phyloP scores from a whole-genome alignment of 2,113 vertebrate genomes.

The Cheilinus undulatus region DNA sequence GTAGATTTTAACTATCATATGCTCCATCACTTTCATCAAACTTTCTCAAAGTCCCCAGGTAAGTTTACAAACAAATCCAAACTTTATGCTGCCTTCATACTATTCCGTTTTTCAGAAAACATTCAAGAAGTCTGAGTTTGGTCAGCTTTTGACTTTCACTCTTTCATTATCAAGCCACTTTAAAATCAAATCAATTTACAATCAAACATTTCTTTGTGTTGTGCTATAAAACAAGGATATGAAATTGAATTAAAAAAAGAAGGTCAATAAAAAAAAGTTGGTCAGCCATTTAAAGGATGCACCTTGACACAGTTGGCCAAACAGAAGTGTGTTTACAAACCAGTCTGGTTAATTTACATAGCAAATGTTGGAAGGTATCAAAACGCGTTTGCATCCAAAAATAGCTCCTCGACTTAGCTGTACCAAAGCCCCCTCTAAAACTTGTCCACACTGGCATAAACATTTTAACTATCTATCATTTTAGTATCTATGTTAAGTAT shows the following conservation, averaged over 20 bases:
- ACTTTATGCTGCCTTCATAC: not conserved
- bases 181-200: too few species aligned
- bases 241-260: constrained; percentile 11
- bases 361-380: not conserved
- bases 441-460: not conserved
- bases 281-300: constrained; percentile 19
- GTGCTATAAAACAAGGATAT: not conserved
- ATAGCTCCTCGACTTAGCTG: not conserved
- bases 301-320: not conserved
- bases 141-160: not conserved
- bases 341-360: not conserved
- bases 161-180: constrained; percentile 1
- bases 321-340: constrained; percentile 13
- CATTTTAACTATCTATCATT: not conserved
- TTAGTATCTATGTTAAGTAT: too few species aligned
- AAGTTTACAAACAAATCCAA: not conserved
- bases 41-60: not conserved
- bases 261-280: constrained; percentile 39
- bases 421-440: constrained; percentile 7
- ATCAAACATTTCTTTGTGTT: not conserved
- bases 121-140: not conserved
- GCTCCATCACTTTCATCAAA: not conserved
- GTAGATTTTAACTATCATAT: not conserved
- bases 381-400: not conserved
- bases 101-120: not conserved